These are phyloP conservation scores for Machimus rusticus DNA, from an alignment of 2,888 invertebrate species.

Conservation along the genomic window DNA sequence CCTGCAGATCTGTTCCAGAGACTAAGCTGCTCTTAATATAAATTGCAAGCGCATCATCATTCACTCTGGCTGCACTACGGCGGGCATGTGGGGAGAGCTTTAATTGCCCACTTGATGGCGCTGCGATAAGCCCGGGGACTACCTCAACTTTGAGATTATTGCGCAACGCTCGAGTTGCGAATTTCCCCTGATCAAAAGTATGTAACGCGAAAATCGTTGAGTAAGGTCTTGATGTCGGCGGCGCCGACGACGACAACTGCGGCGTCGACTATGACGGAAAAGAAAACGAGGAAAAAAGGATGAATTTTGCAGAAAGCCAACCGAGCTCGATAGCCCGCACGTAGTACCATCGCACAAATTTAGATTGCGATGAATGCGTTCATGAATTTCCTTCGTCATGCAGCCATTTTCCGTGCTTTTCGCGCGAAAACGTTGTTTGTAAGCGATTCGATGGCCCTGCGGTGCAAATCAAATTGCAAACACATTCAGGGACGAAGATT, in stretches of 20 bases:
- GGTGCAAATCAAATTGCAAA: neutral
- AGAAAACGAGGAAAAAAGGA: neutral
- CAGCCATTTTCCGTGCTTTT: neutral
- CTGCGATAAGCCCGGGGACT: neutral
- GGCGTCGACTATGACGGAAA: neutral
- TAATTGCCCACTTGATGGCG: neutral
- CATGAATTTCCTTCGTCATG: neutral
- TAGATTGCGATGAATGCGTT: neutral
- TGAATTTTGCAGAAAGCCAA: neutral
- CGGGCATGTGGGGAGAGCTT: neutral
- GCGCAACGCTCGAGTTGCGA: constrained; percentile 4
- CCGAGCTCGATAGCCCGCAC: neutral
- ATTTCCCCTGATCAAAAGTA: neutral
- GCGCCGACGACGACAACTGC: neutral
- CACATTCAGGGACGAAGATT: neutral
- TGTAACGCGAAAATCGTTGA: neutral
- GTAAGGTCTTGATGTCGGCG: constrained; percentile 5
- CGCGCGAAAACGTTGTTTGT: neutral
- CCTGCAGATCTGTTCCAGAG: neutral
- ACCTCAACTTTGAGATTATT: neutral
- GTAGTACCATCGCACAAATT: neutral
- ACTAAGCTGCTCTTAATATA: neutral
- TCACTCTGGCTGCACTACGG: neutral
- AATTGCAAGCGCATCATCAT: neutral
- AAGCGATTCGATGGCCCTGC: neutral